Percentiles rank a stretch among this genome's conserved stretches.
These are phyloP conservation scores for Gnathonemus longibarbis DNA, from an alignment of 2,113 vertebrate species.

Conservation along the genomic window DNA sequence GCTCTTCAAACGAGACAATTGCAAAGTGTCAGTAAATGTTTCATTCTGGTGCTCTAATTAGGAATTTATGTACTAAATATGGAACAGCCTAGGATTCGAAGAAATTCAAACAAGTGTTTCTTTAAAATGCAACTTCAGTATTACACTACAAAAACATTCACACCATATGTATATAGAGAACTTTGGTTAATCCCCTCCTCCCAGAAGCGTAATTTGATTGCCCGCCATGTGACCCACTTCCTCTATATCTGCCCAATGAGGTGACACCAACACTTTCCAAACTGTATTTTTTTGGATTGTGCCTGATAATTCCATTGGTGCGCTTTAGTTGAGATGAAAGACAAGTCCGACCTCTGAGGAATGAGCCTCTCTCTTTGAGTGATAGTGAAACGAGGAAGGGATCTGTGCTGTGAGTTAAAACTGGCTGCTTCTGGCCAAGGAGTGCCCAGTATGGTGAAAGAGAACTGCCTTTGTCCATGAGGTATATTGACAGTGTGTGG, in stretches of 20 bases:
- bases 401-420: neutral
- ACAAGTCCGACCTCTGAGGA: neutral
- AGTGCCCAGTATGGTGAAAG: neutral
- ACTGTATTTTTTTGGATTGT: neutral
- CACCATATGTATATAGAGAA: constrained; percentile 44
- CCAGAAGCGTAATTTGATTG: neutral
- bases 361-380: neutral
- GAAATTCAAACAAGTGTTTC: constrained; percentile 45
- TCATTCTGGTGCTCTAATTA: neutral
- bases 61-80: neutral
- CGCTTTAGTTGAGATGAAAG: neutral
- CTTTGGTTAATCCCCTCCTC: constrained; percentile 20
- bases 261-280: neutral
- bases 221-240: neutral
- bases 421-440: neutral
- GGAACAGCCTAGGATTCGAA: neutral
- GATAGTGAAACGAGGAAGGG: neutral
- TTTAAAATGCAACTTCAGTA: constrained; percentile 40
- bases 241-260: neutral
- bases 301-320: neutral
- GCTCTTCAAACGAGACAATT: neutral
- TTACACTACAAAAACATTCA: constrained; percentile 46
- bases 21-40: neutral
- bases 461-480: constrained; percentile 32
- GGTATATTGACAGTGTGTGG: constrained; percentile 33